Conservation (phyloP, 2,113 vertebrate genomes). For the Dasyurus viverrinus region DNA sequence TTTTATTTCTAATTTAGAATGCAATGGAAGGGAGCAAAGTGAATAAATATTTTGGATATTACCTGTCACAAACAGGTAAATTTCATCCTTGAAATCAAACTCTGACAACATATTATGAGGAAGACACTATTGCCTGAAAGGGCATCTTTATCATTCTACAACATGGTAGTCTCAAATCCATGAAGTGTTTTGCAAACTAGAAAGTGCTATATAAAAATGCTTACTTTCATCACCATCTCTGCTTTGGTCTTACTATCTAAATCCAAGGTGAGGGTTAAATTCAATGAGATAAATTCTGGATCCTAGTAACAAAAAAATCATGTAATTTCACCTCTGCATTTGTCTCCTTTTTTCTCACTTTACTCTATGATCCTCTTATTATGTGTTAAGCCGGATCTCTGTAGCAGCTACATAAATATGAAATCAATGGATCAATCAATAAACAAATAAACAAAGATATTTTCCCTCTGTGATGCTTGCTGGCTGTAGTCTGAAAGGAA, state of each 20-base stretch:
- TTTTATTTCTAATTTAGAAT: background rate
- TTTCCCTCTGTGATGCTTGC: conserved; percentile 32
- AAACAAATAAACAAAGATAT: conserved; percentile 25
- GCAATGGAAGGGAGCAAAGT: background rate
- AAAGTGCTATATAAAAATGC: background rate
- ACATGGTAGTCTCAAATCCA: background rate
- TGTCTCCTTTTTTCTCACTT: conserved; percentile 32
- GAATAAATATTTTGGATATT: background rate
- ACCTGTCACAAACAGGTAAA: background rate
- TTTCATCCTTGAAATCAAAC: background rate
- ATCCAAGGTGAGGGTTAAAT: conserved; percentile 26
- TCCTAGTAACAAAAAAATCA: background rate
- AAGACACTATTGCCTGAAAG: background rate
- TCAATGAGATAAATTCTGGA: conserved; percentile 32
- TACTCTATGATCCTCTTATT: background rate
- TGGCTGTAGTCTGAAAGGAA: conserved; percentile 28
- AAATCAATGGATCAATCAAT: conserved; percentile 8
- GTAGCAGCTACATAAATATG: conserved; percentile 40
- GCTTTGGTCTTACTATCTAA: conserved; percentile 41
- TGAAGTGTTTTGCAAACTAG: background rate
- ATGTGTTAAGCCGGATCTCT: conserved; percentile 4
- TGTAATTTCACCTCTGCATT: background rate
- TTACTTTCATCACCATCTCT: background rate
- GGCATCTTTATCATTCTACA: background rate
- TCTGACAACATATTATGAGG: background rate